Conservation (phyloP, 2,113 vertebrate species). For the Etheostoma spectabile region DNA sequence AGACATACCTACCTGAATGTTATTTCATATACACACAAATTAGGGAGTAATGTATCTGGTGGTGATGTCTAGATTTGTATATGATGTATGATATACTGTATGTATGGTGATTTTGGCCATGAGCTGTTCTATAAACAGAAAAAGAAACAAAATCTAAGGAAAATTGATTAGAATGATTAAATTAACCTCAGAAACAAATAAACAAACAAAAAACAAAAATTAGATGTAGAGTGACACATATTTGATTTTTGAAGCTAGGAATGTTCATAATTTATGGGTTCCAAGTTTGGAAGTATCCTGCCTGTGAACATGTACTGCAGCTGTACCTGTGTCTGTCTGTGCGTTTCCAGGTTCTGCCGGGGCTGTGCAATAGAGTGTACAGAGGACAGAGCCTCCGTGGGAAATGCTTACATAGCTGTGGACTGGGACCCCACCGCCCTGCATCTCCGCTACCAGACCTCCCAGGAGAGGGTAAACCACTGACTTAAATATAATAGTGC, state of each 20-base stretch:
- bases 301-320: not conserved
- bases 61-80: not conserved
- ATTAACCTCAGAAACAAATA: not conserved
- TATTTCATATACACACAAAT: not conserved
- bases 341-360: slow-evolving; percentile 90
- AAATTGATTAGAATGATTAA: too few relatives aligned
- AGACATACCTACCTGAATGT: slow-evolving; percentile 32
- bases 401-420: slow-evolving; percentile 95
- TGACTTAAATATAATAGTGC: too few relatives aligned
- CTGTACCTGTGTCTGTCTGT: not conserved
- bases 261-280: not conserved
- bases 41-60: not conserved
- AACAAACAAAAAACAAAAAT: not conserved
- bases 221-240: not conserved
- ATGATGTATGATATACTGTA: too few relatives aligned
- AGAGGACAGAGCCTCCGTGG: slow-evolving; percentile 91
- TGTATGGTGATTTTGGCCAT: too few relatives aligned
- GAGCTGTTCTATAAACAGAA: too few relatives aligned
- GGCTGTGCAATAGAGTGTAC: slow-evolving; percentile 94
- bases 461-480: slow-evolving; percentile 93
- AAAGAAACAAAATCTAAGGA: too few relatives aligned
- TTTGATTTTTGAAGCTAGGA: not conserved
- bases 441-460: slow-evolving; percentile 98
- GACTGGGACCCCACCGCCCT: slow-evolving; percentile 99
- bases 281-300: too few relatives aligned